Conservation (phyloP, 1,140 invertebrate genomes). For the Oryctes rhinoceros region DNA sequence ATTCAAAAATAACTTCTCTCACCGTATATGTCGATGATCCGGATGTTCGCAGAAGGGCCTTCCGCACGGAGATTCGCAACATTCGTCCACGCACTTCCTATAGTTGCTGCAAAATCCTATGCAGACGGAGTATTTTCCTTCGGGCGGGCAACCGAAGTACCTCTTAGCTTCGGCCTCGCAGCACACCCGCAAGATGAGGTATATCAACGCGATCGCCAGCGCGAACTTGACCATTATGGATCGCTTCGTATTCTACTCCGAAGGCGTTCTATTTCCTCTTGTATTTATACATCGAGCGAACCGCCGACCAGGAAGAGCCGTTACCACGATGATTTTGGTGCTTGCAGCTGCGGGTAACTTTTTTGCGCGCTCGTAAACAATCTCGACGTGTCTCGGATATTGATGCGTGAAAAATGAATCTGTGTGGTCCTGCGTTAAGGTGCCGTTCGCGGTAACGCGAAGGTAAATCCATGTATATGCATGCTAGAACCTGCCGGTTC, state of each 20-base stretch:
- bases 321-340: neutral
- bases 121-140: neutral
- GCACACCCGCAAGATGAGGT: neutral
- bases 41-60: conserved; percentile 20
- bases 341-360: conserved; percentile 8
- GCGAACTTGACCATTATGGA: conserved; percentile 10
- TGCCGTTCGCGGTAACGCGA: neutral
- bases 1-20: neutral
- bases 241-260: neutral
- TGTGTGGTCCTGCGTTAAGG: conserved; percentile 1
- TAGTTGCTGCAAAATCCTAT: conserved; percentile 21
- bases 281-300: conserved; percentile 12
- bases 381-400: neutral
- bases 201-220: neutral
- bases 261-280: neutral
- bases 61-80: conserved; percentile 23
- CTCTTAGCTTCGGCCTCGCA: conserved; percentile 1
- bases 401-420: neutral
- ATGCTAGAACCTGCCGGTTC: neutral
- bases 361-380: neutral
- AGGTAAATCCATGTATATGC: neutral
- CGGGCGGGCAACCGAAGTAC: neutral
- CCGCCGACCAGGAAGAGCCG: neutral
- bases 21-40: conserved; percentile 14
- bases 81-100: conserved; percentile 10